A percentile compares a stretch with the other conserved stretches of the same genome.
Conservation (phyloP, 2,888 invertebrate species). For the Brassicogethes aeneus region DNA sequence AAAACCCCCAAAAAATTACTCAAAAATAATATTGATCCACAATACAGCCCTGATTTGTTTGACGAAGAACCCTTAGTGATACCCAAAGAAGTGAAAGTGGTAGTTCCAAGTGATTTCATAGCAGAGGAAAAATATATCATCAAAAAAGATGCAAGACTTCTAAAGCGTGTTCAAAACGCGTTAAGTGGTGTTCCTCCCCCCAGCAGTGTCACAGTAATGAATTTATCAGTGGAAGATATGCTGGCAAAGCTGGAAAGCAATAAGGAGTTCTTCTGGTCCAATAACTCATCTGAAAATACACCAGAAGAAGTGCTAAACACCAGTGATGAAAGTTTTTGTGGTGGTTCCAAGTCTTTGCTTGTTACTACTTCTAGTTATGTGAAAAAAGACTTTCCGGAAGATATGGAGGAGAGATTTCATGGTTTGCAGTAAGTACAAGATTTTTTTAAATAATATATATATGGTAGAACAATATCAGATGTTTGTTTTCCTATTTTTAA, state of each 20-base stretch:
- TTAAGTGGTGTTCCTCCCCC: slow-evolving; percentile 66
- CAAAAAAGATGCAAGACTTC: slow-evolving; percentile 36
- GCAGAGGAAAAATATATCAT: slow-evolving; percentile 24
- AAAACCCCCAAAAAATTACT: slow-evolving; percentile 28
- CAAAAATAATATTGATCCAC: slow-evolving; percentile 21
- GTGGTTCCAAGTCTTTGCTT: slow-evolving; percentile 25
- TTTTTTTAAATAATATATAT: too few relatives aligned
- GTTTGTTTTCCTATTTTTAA: too few relatives aligned
- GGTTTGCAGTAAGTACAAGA: slow-evolving; percentile 66
- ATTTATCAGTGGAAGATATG: slow-evolving; percentile 57
- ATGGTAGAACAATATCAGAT: too few relatives aligned
- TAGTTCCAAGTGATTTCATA: slow-evolving; percentile 8
- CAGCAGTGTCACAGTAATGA: slow-evolving; percentile 61
- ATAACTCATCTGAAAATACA: slow-evolving; percentile 6
- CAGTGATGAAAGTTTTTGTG: slow-evolving; percentile 12
- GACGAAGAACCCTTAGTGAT: slow-evolving; percentile 35
- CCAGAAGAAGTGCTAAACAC: slow-evolving; percentile 13
- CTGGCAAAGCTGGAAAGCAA: slow-evolving; percentile 41
- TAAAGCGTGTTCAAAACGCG: slow-evolving; percentile 46
- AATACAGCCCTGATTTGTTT: slow-evolving; percentile 53
- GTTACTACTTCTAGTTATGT: slow-evolving; percentile 33
- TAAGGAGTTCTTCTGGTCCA: slow-evolving; percentile 27
- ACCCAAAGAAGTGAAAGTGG: slow-evolving; percentile 5
- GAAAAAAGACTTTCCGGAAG: slow-evolving; percentile 50
- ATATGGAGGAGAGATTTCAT: slow-evolving; percentile 54